Conservation (phyloP, 1,140 invertebrate genomes). For the Drosophila equinoxialis region DNA sequence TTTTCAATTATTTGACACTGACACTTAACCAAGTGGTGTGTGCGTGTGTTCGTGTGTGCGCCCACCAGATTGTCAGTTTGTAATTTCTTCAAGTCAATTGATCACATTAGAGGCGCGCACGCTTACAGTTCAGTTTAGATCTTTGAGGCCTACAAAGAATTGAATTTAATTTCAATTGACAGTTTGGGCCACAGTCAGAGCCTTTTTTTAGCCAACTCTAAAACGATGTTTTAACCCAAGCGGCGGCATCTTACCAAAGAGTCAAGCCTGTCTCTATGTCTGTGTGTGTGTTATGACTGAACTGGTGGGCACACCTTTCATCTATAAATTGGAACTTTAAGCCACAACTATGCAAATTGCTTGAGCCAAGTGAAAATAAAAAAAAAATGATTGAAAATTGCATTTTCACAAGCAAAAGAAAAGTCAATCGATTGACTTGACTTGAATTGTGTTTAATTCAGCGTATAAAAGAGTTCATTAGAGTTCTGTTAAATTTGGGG, state of each 20-base stretch:
- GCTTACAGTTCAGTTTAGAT: slow-evolving; percentile 1
- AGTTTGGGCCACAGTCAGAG: slow-evolving; percentile 40
- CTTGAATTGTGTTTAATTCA: slow-evolving; percentile 58
- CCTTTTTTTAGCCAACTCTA: slow-evolving; percentile 44
- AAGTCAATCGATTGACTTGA: slow-evolving; percentile 55
- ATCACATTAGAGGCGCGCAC: slow-evolving; percentile 12
- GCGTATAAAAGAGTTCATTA: not conserved
- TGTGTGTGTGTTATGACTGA: slow-evolving; percentile 48
- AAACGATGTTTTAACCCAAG: slow-evolving; percentile 56
- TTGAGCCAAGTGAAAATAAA: slow-evolving; percentile 50
- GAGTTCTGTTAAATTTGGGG: not conserved
- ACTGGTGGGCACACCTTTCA: slow-evolving; percentile 67
- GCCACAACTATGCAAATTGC: slow-evolving; percentile 61
- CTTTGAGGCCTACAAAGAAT: slow-evolving; percentile 44
- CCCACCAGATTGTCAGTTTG: slow-evolving; percentile 18
- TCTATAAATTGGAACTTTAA: slow-evolving; percentile 52
- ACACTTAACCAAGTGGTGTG: slow-evolving; percentile 19
- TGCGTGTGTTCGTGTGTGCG: slow-evolving; percentile 11
- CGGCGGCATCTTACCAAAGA: slow-evolving; percentile 56
- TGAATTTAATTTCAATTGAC: slow-evolving; percentile 71
- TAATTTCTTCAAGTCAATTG: slow-evolving; percentile 21
- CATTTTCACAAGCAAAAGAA: slow-evolving; percentile 9
- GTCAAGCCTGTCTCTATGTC: not conserved
- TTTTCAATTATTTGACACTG: slow-evolving; percentile 20
- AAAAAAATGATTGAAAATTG: slow-evolving; percentile 7